phyloP scores from a whole-genome alignment of 2,113 vertebrate species.

The Pampusana beccarii region DNA sequence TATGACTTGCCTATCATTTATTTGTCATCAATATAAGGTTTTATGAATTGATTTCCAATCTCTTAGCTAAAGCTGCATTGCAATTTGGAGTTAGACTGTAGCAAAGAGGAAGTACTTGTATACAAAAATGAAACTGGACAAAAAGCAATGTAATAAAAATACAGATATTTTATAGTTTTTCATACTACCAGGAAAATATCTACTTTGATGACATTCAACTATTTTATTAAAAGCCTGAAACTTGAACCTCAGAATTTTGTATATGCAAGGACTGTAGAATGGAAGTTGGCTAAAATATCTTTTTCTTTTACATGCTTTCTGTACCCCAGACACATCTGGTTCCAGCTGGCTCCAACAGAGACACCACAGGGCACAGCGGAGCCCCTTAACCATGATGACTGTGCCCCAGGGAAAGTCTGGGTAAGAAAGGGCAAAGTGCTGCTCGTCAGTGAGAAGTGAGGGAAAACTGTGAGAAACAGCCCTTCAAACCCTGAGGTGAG shows the following conservation, averaged over 20 bases:
- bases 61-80: not conserved
- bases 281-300: not conserved
- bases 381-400: fast-evolving
- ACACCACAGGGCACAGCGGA: not conserved
- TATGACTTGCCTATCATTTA: not conserved
- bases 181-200: not conserved
- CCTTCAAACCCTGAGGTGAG: not conserved
- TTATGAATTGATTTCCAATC: slow-evolving; percentile 37
- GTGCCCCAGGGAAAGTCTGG: not conserved
- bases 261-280: not conserved
- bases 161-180: not conserved
- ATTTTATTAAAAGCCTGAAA: not conserved
- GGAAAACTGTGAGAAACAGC: not conserved
- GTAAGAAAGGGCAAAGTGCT: not conserved
- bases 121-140: not conserved
- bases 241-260: not conserved
- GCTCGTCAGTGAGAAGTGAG: not conserved
- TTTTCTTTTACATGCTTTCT: not conserved
- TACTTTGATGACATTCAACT: not conserved
- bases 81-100: not conserved
- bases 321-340: fast-evolving
- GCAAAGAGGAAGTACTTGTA: not conserved
- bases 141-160: not conserved
- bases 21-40: slow-evolving; percentile 7
- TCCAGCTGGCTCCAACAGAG: not conserved